phyloP scores from a whole-genome alignment of 2,113 vertebrate species.

The Leucopsar rothschildi region DNA sequence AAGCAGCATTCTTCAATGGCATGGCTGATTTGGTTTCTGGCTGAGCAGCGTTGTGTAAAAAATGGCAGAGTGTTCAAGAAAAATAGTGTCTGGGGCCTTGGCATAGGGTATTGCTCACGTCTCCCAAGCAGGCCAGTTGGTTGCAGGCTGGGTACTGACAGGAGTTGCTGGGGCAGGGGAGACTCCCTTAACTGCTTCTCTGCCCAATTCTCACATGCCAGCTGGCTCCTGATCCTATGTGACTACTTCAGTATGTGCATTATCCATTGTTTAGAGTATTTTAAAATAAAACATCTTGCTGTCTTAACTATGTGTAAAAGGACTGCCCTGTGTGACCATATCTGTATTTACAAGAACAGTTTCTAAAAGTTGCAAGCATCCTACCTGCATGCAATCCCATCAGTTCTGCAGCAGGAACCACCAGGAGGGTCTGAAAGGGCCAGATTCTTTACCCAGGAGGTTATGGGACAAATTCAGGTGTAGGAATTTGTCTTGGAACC shows the following conservation, averaged over 20 bases:
- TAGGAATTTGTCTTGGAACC: not conserved
- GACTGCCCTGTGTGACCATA: not conserved
- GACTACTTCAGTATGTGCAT: not conserved
- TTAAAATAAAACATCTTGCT: not conserved
- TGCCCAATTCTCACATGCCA: not conserved
- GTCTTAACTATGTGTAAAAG: not conserved
- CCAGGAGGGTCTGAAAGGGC: not conserved
- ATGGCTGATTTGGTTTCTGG: not conserved
- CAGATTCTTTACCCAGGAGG: not conserved
- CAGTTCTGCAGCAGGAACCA: not conserved
- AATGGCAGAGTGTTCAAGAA: not conserved
- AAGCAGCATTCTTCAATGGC: not conserved
- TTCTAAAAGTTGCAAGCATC: not conserved
- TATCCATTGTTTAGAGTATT: not conserved
- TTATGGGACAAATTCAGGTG: not conserved
- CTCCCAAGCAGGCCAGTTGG: accelerated
- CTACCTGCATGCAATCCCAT: not conserved
- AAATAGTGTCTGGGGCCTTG: not conserved
- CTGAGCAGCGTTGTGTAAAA: not conserved
- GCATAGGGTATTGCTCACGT: not conserved
- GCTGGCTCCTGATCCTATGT: not conserved
- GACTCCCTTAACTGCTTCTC: not conserved
- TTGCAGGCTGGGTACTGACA: not conserved
- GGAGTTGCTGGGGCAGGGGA: accelerated
- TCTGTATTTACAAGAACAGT: not conserved